Conservation (phyloP, 2,888 invertebrate species). For the Serrognathus titanus region DNA sequence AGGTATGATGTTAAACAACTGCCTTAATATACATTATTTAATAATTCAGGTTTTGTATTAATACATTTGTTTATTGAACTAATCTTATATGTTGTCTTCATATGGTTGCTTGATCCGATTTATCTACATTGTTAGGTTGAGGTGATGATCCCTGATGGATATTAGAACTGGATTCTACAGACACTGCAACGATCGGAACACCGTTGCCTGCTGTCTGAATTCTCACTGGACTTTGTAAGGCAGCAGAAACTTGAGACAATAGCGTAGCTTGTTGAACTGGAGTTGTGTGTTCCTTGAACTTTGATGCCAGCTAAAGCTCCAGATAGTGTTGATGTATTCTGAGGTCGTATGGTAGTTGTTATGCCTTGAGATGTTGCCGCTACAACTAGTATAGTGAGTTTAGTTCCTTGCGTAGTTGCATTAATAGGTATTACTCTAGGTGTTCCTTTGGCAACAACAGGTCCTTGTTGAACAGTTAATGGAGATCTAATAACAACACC, state of each 20-base stretch:
- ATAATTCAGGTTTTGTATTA: too few relatives aligned
- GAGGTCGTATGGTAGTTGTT: conserved; percentile 53
- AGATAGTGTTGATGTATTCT: conserved; percentile 39
- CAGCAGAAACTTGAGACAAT: conserved; percentile 55
- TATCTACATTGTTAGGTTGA: conserved; percentile 33
- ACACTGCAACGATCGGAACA: conserved; percentile 57
- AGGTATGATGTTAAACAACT: too few relatives aligned
- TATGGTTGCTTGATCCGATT: conserved; percentile 36
- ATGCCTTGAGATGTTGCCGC: conserved; percentile 55
- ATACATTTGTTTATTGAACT: too few relatives aligned
- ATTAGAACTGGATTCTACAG: conserved; percentile 52
- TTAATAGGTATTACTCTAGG: too few relatives aligned
- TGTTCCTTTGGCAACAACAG: too few relatives aligned
- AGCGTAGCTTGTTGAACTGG: conserved; percentile 49
- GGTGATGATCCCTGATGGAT: conserved; percentile 21
- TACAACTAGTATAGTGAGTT: too few relatives aligned
- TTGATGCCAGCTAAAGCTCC: conserved; percentile 52
- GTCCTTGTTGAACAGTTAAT: too few relatives aligned
- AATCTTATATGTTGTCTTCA: too few relatives aligned
- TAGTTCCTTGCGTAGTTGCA: too few relatives aligned
- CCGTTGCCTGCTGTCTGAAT: conserved; percentile 54
- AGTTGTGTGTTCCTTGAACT: conserved; percentile 41
- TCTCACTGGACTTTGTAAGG: conserved; percentile 58
- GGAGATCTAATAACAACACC: too few relatives aligned
- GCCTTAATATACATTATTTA: too few relatives aligned